Evolutionary conservation across 2,888 invertebrate species (phyloP).

Genomic region (Eurois occulta): DNA sequence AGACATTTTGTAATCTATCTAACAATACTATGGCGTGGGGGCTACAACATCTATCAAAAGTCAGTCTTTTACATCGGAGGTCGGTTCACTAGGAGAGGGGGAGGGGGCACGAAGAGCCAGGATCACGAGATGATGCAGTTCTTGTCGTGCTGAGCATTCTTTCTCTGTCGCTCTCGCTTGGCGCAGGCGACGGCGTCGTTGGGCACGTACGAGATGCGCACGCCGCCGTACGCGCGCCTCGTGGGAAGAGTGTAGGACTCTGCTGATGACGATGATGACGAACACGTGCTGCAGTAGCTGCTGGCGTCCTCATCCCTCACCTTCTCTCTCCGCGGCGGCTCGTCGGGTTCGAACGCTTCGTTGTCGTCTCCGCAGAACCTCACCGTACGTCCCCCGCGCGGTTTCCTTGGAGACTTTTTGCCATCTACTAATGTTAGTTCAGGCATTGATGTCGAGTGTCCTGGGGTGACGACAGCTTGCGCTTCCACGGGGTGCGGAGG

Average conservation of each 20-base stretch:
- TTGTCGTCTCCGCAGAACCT: slow-evolving; percentile 88
- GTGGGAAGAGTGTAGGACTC: slow-evolving; percentile 96
- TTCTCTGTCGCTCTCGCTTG: slow-evolving; percentile 91
- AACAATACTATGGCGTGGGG: slow-evolving; percentile 86
- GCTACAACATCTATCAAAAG: slow-evolving; percentile 83
- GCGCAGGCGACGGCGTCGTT: slow-evolving; percentile 97
- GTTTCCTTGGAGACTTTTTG: slow-evolving; percentile 76
- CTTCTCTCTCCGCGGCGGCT: slow-evolving; percentile 79
- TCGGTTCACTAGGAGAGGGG: slow-evolving; percentile 82
- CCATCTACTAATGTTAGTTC: slow-evolving; percentile 89
- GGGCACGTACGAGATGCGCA: slow-evolving; percentile 97
- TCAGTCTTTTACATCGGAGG: slow-evolving; percentile 89
- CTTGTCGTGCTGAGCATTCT: slow-evolving; percentile 93
- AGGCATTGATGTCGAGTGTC: slow-evolving; percentile 89
- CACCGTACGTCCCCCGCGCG: slow-evolving; percentile 85
- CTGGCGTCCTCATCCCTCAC: slow-evolving; percentile 92
- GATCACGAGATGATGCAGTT: slow-evolving; percentile 97
- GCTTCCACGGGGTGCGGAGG: slow-evolving; percentile 89
- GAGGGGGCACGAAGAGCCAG: slow-evolving; percentile 77
- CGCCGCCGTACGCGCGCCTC: slow-evolving; percentile 95
- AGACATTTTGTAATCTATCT: slow-evolving; percentile 71
- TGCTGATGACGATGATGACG: slow-evolving; percentile 97
- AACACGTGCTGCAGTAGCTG: slow-evolving; percentile 96
- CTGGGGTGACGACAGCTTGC: slow-evolving; percentile 88
- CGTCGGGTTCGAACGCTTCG: slow-evolving; percentile 87